Conservation (phyloP, 2,888 invertebrate species). For the Limnephilus auricula region DNA sequence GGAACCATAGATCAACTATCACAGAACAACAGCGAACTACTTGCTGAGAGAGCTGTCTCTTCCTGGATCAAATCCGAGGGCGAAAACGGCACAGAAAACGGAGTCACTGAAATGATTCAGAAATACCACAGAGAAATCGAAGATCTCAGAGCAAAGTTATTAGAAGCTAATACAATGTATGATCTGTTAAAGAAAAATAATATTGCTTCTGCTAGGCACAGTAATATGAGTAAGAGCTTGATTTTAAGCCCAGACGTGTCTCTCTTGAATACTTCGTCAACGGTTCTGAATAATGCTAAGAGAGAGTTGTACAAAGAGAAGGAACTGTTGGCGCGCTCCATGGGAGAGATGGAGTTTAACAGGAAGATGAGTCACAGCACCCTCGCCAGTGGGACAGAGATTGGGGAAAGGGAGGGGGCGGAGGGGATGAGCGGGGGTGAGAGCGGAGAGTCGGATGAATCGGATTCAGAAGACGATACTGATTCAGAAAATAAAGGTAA, state of each 20-base stretch:
- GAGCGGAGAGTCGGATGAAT: slow-evolving; percentile 78
- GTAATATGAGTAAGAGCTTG: slow-evolving; percentile 68
- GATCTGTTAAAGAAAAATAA: slow-evolving; percentile 82
- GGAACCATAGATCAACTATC: slow-evolving; percentile 94
- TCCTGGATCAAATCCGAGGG: slow-evolving; percentile 75
- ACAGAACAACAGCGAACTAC: slow-evolving; percentile 87
- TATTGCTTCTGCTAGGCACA: slow-evolving; percentile 67
- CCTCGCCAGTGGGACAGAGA: slow-evolving; percentile 66
- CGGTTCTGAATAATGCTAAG: slow-evolving; percentile 86
- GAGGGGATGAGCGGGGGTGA: slow-evolving; percentile 79
- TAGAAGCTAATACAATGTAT: slow-evolving; percentile 91
- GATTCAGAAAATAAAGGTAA: slow-evolving; percentile 80
- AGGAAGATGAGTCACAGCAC: slow-evolving; percentile 72
- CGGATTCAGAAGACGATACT: slow-evolving; percentile 80
- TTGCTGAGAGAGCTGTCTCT: slow-evolving; percentile 87
- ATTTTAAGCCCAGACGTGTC: slow-evolving; percentile 70
- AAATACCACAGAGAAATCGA: slow-evolving; percentile 95
- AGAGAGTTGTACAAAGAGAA: slow-evolving; percentile 85
- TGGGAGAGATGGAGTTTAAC: slow-evolving; percentile 76
- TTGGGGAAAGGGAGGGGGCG: slow-evolving; percentile 72
- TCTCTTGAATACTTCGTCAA: slow-evolving; percentile 72
- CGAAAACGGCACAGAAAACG: slow-evolving; percentile 70
- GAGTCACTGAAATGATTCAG: slow-evolving; percentile 84
- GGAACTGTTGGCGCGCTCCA: slow-evolving; percentile 75
- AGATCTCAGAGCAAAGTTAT: slow-evolving; percentile 90